Conservation (phyloP, 2,888 invertebrate genomes). For the Clitarchus hookeri region DNA sequence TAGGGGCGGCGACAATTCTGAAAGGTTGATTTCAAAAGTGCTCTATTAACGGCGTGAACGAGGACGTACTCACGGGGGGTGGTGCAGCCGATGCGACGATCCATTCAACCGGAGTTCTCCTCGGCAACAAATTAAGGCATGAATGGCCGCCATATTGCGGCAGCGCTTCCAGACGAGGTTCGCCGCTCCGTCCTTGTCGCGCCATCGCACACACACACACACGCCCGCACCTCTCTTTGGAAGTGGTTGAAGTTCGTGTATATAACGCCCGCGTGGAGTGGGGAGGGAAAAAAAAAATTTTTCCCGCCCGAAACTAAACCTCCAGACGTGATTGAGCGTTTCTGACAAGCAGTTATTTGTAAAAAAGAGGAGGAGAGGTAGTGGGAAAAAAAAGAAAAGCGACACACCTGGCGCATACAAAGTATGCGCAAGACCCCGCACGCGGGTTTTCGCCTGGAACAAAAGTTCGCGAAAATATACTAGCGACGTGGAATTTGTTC, state of each 20-base stretch:
- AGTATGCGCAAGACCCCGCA: slow-evolving; percentile 24
- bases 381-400: no score
- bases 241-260: background rate
- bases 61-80: no score
- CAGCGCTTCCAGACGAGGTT: background rate
- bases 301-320: background rate
- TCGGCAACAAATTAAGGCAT: background rate
- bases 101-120: background rate
- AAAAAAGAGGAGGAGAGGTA: slow-evolving; percentile 1
- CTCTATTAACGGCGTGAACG: no score
- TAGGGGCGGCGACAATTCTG: no score
- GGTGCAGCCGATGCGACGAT: background rate
- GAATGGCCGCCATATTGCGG: slow-evolving; percentile 8
- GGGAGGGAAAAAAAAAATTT: background rate
- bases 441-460: background rate
- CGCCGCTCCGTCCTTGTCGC: background rate
- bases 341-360: slow-evolving; percentile 41
- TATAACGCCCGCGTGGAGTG: background rate
- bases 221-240: no score
- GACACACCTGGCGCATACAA: slow-evolving; percentile 33
- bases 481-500: background rate
- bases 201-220: no score
- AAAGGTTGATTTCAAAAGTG: no score
- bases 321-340: slow-evolving; percentile 38
- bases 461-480: slow-evolving; percentile 15